A percentile compares a stretch with the other conserved stretches of the same genome.
These are phyloP conservation scores for Heloderma charlesbogerti DNA, from an alignment of 2,113 vertebrate genomes.

Conservation along the genomic window DNA sequence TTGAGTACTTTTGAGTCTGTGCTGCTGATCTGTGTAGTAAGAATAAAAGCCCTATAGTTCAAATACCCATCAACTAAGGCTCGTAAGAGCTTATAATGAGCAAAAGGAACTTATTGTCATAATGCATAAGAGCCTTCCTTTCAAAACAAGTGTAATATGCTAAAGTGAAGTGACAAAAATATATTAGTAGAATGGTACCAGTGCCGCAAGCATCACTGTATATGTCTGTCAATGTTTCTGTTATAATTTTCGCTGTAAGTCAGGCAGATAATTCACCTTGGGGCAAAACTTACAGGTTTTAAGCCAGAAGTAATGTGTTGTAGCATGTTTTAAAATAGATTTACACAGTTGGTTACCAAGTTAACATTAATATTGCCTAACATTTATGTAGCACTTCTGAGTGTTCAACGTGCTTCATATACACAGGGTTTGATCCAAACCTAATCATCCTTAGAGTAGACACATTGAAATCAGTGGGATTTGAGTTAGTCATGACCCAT, in stretches of 20 bases:
- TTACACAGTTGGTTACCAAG: neutral
- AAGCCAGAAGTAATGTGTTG: slow-evolving; percentile 17
- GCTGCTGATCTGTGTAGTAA: neutral
- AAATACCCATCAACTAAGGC: neutral
- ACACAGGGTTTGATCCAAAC: neutral
- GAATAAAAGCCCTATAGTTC: neutral
- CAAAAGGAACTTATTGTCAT: neutral
- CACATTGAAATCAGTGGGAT: neutral
- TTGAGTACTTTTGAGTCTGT: neutral
- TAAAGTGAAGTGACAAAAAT: slow-evolving; percentile 19
- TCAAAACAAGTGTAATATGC: slow-evolving; percentile 11
- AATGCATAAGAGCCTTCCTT: slow-evolving; percentile 4
- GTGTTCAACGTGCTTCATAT: neutral
- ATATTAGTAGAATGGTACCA: slow-evolving; percentile 3
- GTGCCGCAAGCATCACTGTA: neutral
- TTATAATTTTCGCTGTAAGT: slow-evolving; percentile 1
- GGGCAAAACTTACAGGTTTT: slow-evolving; percentile 13
- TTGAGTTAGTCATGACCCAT: neutral
- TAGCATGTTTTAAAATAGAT: slow-evolving; percentile 23
- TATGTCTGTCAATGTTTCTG: slow-evolving; percentile 19
- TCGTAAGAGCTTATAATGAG: slow-evolving; percentile 1
- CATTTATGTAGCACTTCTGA: neutral
- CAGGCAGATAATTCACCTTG: slow-evolving; percentile 28
- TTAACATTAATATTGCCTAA: neutral
- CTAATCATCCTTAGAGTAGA: neutral